A percentile compares a stretch with the other conserved stretches of the same genome.
Conservation (phyloP, 2,113 vertebrate species). For the Amia ocellicauda region DNA sequence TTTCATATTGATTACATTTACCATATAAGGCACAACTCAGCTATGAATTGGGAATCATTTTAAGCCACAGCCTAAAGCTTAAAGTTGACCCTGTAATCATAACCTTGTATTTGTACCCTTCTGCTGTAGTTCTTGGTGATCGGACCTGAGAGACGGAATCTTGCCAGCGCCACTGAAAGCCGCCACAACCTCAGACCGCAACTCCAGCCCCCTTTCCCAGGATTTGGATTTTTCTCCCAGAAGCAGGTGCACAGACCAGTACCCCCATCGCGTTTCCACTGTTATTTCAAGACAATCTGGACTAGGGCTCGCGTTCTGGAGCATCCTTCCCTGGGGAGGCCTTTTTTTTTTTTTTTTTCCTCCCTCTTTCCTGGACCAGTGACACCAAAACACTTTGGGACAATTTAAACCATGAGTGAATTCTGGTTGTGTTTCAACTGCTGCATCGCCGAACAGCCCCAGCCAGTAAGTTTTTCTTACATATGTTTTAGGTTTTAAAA, state of each 20-base stretch:
- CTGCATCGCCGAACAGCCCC: conserved; percentile 86
- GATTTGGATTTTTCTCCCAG: not conserved
- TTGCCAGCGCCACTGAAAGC: too few relatives aligned
- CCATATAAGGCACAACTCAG: too few relatives aligned
- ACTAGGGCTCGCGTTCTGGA: not conserved
- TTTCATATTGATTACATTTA: too few relatives aligned
- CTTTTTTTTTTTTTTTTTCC: conserved; percentile 36
- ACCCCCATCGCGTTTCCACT: too few relatives aligned
- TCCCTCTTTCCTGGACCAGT: conserved; percentile 17
- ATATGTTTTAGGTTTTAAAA: too few relatives aligned
- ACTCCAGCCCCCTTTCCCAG: conserved; percentile 9
- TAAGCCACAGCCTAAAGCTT: too few relatives aligned
- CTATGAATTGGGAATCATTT: too few relatives aligned
- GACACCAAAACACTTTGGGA: conserved; percentile 39
- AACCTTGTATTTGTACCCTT: too few relatives aligned
- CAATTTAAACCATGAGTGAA: conserved; percentile 75
- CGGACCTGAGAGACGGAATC: not conserved
- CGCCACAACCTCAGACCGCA: not conserved
- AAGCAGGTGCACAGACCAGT: not conserved
- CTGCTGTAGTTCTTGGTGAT: not conserved
- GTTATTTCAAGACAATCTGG: not conserved
- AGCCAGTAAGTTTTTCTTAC: conserved; percentile 79
- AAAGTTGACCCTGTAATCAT: too few relatives aligned
- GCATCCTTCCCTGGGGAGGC: conserved; percentile 22
- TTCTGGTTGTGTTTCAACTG: conserved; percentile 93